These are phyloP conservation scores for Pachyuromys duprasi DNA, from an alignment of 2,797 vertebrate genomes.

Conservation along the genomic window DNA sequence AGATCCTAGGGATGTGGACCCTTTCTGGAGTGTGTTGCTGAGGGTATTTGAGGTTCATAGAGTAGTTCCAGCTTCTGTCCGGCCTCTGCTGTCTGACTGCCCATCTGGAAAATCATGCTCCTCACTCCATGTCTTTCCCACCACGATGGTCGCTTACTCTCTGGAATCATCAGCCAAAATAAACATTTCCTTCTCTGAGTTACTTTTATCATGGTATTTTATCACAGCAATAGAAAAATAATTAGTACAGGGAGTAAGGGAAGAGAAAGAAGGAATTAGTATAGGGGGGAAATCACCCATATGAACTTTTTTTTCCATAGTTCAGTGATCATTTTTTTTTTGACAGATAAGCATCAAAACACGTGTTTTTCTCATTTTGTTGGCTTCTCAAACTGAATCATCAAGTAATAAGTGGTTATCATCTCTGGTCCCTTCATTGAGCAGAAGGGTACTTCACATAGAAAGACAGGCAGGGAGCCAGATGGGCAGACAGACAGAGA, in stretches of 20 bases:
- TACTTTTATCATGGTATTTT: neutral
- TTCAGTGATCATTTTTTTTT: neutral
- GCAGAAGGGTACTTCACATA: neutral
- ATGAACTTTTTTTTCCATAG: neutral
- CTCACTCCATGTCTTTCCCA: neutral
- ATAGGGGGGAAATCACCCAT: neutral
- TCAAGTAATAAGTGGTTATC: constrained; percentile 47
- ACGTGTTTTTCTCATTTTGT: constrained; percentile 34
- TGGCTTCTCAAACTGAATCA: neutral
- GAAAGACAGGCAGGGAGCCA: neutral
- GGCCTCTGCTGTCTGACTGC: neutral
- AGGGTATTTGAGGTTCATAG: neutral
- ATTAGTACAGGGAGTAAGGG: neutral
- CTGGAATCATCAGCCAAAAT: neutral
- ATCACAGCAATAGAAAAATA: neutral
- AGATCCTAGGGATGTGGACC: neutral
- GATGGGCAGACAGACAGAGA: neutral
- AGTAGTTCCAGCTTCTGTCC: neutral
- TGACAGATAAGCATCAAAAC: constrained; percentile 9
- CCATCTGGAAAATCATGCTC: neutral
- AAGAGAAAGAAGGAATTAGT: neutral
- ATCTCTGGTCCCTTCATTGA: constrained; percentile 36
- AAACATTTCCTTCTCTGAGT: neutral
- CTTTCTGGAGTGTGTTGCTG: neutral
- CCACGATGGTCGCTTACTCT: neutral